Percentiles rank a stretch among this genome's conserved stretches.
phyloP scores from a whole-genome alignment of 2,113 vertebrate species.

The Pollimyrus isidori region DNA sequence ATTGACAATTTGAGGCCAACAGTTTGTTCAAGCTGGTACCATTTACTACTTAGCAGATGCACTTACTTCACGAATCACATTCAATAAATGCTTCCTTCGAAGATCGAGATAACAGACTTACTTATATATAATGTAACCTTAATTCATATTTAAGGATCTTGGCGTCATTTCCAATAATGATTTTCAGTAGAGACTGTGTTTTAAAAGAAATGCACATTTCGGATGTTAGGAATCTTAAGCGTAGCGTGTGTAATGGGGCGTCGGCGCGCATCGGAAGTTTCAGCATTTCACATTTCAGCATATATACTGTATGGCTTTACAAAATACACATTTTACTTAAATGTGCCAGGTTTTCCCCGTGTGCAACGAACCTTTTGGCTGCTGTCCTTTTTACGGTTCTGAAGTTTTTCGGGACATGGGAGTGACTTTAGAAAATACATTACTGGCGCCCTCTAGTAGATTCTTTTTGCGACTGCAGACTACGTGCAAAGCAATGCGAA shows the following conservation, averaged over 20 bases:
- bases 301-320: background rate
- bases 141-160: background rate
- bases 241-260: background rate
- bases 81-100: background rate
- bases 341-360: background rate
- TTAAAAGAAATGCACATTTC: background rate
- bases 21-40: background rate
- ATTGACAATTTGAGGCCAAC: background rate
- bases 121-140: background rate
- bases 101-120: background rate
- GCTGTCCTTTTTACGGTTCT: conserved; percentile 5
- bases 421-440: background rate
- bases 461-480: background rate
- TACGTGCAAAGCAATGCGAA: too few relatives aligned
- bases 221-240: background rate
- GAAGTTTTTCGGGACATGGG: background rate
- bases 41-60: background rate
- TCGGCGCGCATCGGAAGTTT: background rate
- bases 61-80: background rate
- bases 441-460: background rate
- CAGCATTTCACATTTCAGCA: too few relatives aligned
- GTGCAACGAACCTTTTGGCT: background rate
- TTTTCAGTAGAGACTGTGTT: background rate
- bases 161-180: background rate
- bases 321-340: background rate